Evolutionary conservation across 2,888 invertebrate species (phyloP), one percentile per base, ranked within the genome.

Genomic region (Ceriagrion tenellum): DNA sequence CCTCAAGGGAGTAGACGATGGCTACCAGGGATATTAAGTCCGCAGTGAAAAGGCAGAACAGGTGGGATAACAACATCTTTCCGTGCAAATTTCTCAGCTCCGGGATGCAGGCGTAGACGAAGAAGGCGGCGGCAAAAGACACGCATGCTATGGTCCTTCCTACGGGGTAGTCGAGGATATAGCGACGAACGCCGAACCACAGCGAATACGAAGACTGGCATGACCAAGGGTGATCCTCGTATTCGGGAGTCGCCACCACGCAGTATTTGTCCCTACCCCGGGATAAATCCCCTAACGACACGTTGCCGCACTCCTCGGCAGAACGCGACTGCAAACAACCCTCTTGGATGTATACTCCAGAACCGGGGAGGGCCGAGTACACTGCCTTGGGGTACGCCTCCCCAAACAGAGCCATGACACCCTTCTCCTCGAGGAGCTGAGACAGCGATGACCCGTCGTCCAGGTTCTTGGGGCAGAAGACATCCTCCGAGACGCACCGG

Each of bases 401-500:
- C 81, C 81, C 81, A 35, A 81, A 81, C 13, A 81, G 35, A 0
- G 81, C 81, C 81, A 81, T 16, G 13, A 10, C 16, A 12, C 81
- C 30, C 81, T 81, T 81, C 35, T 81, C 81, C 81, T 18, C 30
- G 30, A 81, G 30, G 26, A 81, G 81, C 81, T 35, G 81, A 6
- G 35, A 81, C 35, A 81, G 35, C 16, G 81, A 81, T 1, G 81
- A 35, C 16, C 81, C 81, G 18, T 81, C 81, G 81, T 81, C 81
- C 81, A 81, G 81, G 81, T 18, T 81, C 81, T 81, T 81, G 81
- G 81, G 81, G 35, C 81, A 81, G 81, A 81, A 81, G 30, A 81
- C 81, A n/a, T 81, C 81, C 13, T 81, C 81, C 0, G 1, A 18
- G 16, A 81, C 81, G 81, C 81, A 81, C 81, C 18, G 81, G 30